Evolutionary conservation across 2,113 vertebrate genomes (phyloP).

Genomic region (Xenopus tropicalis): DNA sequence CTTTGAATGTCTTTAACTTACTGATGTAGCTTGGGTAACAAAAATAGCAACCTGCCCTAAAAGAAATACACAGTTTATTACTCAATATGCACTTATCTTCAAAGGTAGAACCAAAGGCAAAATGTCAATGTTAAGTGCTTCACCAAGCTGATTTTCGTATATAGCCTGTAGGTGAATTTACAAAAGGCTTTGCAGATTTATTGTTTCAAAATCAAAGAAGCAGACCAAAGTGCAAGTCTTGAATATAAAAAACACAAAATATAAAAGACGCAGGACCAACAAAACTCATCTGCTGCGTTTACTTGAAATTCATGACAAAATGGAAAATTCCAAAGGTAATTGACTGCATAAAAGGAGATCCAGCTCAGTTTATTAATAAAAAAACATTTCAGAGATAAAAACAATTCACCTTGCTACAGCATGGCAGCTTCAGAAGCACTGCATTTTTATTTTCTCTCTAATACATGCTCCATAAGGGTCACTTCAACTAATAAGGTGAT

Average conservation of each 20-base stretch:
- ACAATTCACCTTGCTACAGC: not conserved
- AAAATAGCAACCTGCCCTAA: constrained; percentile 18
- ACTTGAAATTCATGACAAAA: not conserved
- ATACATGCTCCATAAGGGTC: no score
- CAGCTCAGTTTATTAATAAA: not conserved
- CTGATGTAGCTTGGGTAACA: constrained; percentile 3
- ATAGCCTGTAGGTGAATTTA: constrained; percentile 35
- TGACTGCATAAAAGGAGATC: not conserved
- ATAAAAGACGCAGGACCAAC: constrained; percentile 14
- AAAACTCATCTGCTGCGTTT: not conserved
- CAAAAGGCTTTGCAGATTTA: constrained; percentile 15
- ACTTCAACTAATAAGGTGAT: no score
- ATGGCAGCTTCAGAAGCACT: no score
- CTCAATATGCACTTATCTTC: constrained; percentile 29
- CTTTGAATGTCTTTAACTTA: not conserved
- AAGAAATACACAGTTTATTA: constrained; percentile 23
- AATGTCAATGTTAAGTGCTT: constrained; percentile 27
- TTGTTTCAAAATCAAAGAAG: constrained; percentile 32
- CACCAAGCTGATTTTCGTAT: constrained; percentile 24
- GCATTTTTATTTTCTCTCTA: no score
- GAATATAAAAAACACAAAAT: constrained; percentile 15
- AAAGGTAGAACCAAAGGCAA: constrained; percentile 20
- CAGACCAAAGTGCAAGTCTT: constrained; percentile 10
- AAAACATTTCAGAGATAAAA: not conserved
- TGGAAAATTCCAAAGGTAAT: not conserved